Evolutionary conservation across 2,113 vertebrate genomes (phyloP), one percentile per base, ranked within the genome.

Genomic region (Chloropsis hardwickii): DNA sequence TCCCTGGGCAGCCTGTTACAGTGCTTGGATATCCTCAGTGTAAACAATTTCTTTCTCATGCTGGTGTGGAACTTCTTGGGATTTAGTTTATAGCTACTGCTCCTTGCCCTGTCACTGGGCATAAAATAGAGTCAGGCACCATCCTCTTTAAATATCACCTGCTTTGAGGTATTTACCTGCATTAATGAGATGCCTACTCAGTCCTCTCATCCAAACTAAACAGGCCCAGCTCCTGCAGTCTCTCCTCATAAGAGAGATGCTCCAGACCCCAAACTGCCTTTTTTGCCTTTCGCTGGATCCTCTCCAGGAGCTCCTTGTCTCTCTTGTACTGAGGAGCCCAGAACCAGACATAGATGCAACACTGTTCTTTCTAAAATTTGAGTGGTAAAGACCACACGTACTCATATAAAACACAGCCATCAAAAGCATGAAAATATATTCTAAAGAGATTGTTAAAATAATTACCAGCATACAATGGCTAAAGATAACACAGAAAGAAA

Each of bases 101-200:
- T 31, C 16, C 40, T 62, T 0, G 1, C n/a, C 15, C 47, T n/a
- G 10, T 47, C 0, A 0, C 35, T 35, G 24, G 10, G 3, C 29
- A 35, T 19, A 11, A 16, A 54, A 53, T 61, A 62, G 16, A 17
- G 3, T 47, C 2, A 1, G 29, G 10, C n/a, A 54, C 7, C 21
- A 33, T 20, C 12, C 6, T 37, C 54, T 28, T 12, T 17, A 44
- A 53, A 53, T 7, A 35, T 9, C 27, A 69, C 6, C 35, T 11
- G 3, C 16, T 47, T 42, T 27, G 35, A 64, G 21, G 7, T 31
- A 27, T 31, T 35, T 27, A 5, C 28, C 18, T 40, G 9, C 2
- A 4, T 35, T 80, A 25, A 31, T 42, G 21, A 35, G 21, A 9
- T 35, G 1, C 25, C 11, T 39, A 9, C n/a, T 71, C 48, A 22